Evolutionary conservation across 2,888 invertebrate genomes (phyloP), one percentile per base, ranked within the genome.

Genomic region (Drosophila nr. medialis): DNA sequence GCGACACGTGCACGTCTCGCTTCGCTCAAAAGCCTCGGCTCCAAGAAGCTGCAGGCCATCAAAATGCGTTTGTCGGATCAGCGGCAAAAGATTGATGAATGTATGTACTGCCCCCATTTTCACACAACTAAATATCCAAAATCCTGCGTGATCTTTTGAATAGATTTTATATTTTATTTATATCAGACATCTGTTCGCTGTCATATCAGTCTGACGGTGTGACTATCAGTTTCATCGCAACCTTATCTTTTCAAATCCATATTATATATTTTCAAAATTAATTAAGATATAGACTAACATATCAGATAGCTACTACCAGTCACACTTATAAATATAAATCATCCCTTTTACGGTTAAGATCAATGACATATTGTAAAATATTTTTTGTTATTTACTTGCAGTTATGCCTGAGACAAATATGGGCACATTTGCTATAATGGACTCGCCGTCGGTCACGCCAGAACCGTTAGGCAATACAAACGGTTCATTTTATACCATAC

Each of bases 11-110:
- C 95, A 2, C 93, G 95, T 53, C 92, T 96, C 2, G 94, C 95
- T 77, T 95, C 95, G 69, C 92, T 96, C 7, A 95, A 95, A 86
- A 95, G 95, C 81, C 92, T 96, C 70, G 95, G 96, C n/a, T 95
- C 95, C 0, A 95, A 95, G 80, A 96, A 95, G 89, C 92, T 96
- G 49, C 94, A 94, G 30, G 94, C 94, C 49, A 93, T 95, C n/a
- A 95, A 94, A 85, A 95, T 95, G 91, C 94, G 95, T 73, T 91
- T 95, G 38, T 94, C 95, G 2, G 93, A 93, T 75, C 91, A 92
- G 74, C 91, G 92, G 18, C 92, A 91, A 36, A 92, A 92, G 69
- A 78, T 92, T 62, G 93, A 92, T 79, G 93, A 92, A 88, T 92
- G 93, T 93, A 86, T 86, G 92, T 91, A 71, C 61, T 60, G 64